Conservation (phyloP, 2,113 vertebrate genomes). For the Rhinolophus sinicus region DNA sequence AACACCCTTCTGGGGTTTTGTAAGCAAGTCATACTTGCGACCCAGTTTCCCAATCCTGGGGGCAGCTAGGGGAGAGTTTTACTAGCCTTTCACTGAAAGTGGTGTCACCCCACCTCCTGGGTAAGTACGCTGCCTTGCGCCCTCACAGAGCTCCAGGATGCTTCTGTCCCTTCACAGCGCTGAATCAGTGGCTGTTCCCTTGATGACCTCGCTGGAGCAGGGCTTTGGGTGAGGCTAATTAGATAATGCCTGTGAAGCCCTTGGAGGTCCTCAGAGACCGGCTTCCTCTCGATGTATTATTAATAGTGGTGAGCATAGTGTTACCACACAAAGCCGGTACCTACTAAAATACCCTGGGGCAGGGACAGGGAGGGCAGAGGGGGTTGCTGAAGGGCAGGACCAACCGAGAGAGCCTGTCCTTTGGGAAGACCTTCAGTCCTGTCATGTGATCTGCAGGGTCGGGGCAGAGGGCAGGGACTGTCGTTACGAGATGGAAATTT, state of each 20-base stretch:
- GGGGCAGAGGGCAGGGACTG: not conserved
- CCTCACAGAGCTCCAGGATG: accelerated
- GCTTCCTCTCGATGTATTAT: slow-evolving; percentile 52
- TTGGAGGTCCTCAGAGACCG: slow-evolving; percentile 44
- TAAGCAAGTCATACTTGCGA: not conserved
- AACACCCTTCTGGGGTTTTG: not conserved
- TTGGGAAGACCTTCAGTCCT: not conserved
- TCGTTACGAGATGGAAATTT: not conserved
- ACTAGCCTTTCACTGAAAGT: not conserved
- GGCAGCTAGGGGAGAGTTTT: not conserved
- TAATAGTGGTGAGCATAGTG: slow-evolving; percentile 39
- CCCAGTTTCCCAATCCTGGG: not conserved
- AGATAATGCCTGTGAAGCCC: slow-evolving; percentile 55
- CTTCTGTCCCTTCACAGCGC: not conserved
- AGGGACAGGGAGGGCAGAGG: not conserved
- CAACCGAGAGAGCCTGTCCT: not conserved
- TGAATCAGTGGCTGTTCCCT: not conserved
- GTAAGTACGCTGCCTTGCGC: not conserved
- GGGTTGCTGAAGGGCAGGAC: not conserved
- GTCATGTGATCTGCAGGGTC: not conserved
- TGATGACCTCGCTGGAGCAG: not conserved
- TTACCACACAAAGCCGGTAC: slow-evolving; percentile 36
- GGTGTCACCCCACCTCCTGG: not conserved
- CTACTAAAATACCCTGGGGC: not conserved
- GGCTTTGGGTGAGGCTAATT: slow-evolving; percentile 63